Conservation (phyloP, 2,888 invertebrate genomes). For the Stenolophus ochropezus region DNA sequence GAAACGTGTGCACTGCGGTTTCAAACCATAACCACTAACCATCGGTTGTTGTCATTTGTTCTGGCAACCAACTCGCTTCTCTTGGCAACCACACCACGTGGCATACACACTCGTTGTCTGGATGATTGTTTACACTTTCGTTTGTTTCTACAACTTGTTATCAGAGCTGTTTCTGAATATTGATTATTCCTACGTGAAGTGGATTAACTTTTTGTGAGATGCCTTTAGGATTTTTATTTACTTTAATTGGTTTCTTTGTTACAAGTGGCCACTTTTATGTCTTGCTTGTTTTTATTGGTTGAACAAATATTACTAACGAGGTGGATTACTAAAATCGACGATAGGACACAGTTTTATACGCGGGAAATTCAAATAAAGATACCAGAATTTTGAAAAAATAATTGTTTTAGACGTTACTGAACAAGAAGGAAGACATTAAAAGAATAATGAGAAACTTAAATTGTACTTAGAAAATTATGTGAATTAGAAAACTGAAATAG, state of each 20-base stretch:
- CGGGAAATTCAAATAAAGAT: too few relatives aligned
- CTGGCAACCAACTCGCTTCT: background rate
- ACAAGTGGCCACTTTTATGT: background rate
- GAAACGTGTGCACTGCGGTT: slow-evolving; percentile 59
- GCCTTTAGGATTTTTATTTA: slow-evolving; percentile 32
- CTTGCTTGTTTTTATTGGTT: background rate
- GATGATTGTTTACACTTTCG: slow-evolving; percentile 47
- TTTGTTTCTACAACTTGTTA: slow-evolving; percentile 42
- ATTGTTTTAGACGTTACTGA: background rate
- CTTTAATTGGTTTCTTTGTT: slow-evolving; percentile 43
- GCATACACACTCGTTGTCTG: background rate
- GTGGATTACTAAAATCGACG: background rate
- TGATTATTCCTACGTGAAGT: slow-evolving; percentile 57
- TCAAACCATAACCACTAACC: slow-evolving; percentile 54
- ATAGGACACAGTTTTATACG: background rate
- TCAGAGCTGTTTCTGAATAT: slow-evolving; percentile 51
- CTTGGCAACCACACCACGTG: background rate
- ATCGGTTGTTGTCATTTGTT: slow-evolving; percentile 53
- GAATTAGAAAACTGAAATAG: slow-evolving; percentile 41
- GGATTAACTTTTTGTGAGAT: slow-evolving; percentile 56
- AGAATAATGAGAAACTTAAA: slow-evolving; percentile 32
- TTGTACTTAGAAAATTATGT: slow-evolving; percentile 17
- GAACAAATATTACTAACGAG: background rate
- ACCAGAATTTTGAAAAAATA: too few relatives aligned
- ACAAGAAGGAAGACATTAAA: background rate